These are phyloP conservation scores for Myripristis jacobus DNA, from an alignment of 2,797 vertebrate species.

Conservation along the genomic window DNA sequence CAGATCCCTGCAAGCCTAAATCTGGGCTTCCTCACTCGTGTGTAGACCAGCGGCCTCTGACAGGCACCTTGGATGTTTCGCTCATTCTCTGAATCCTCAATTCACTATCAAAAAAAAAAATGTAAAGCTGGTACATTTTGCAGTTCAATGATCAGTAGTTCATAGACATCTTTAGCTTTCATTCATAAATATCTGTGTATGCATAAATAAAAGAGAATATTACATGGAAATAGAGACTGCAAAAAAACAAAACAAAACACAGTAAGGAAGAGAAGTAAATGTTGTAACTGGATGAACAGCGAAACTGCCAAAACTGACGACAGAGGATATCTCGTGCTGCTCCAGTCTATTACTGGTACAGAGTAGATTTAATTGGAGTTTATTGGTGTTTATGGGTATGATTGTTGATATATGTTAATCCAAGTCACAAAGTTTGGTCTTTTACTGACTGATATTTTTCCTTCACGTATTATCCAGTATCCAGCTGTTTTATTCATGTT, in stretches of 20 bases:
- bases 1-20: slow-evolving; percentile 95
- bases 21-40: slow-evolving; percentile 90
- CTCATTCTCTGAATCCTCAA: neutral
- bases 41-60: slow-evolving; percentile 77
- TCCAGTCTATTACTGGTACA: neutral
- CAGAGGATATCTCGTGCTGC: slow-evolving; percentile 13
- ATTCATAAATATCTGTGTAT: no score
- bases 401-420: neutral
- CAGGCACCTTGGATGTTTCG: neutral
- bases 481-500: neutral
- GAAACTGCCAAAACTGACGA: neutral
- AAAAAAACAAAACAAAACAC: neutral
- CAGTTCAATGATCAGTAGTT: neutral
- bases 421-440: neutral
- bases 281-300: slow-evolving; percentile 9
- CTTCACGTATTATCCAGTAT: no score
- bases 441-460: no score
- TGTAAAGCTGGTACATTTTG: slow-evolving; percentile 17
- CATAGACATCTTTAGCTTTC: no score
- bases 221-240: no score
- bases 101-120: no score
- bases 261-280: slow-evolving; percentile 18
- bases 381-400: neutral
- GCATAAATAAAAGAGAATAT: no score
- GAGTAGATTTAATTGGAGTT: neutral